Conservation (phyloP, 2,797 vertebrate species). For the Intellagama lesueurii region DNA sequence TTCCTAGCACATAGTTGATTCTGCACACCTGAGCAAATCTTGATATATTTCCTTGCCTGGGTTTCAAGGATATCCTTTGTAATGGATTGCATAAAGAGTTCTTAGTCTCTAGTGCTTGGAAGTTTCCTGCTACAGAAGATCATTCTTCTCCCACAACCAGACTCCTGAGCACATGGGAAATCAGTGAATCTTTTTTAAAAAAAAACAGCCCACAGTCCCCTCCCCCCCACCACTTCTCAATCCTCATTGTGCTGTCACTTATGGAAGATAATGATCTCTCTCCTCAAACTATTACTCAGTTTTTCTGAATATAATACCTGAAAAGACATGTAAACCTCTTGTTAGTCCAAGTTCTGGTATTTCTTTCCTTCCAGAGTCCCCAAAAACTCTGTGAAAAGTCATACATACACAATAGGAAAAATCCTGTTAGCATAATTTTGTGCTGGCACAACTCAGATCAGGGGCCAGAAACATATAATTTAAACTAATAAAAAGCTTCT, state of each 20-base stretch:
- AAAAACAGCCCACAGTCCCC: not conserved
- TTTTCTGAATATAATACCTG: not conserved
- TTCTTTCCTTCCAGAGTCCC: too few species aligned
- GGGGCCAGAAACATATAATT: too few species aligned
- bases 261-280: not conserved
- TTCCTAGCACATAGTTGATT: not conserved
- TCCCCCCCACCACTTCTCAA: not conserved
- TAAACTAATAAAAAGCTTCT: too few species aligned
- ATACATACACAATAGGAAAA: too few species aligned
- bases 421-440: too few species aligned
- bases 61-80: not conserved
- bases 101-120: not conserved
- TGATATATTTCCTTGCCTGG: not conserved
- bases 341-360: too few species aligned
- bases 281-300: not conserved
- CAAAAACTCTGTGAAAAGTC: too few species aligned
- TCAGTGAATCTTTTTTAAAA: not conserved
- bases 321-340: not conserved
- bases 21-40: not conserved
- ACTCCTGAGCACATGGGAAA: not conserved
- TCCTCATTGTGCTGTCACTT: not conserved
- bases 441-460: too few species aligned
- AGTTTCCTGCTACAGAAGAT: not conserved
- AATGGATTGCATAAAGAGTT: not conserved
- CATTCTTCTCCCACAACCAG: not conserved